Evolutionary conservation across 2,113 vertebrate species (phyloP).

Genomic region (Rissa tridactyla): DNA sequence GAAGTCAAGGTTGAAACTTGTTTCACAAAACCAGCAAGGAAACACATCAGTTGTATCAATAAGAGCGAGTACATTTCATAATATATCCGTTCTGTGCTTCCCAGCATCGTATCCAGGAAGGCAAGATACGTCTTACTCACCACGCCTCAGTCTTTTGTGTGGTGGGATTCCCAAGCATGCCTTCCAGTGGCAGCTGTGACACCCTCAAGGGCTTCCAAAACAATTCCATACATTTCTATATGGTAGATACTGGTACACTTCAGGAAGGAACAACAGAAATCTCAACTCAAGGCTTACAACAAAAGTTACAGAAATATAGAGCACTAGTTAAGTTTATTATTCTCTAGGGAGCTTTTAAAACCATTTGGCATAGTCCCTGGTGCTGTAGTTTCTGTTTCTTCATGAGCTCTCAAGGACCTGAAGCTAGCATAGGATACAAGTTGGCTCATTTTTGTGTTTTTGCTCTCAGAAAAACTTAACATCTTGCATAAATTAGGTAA

Average conservation of each 20-base stretch:
- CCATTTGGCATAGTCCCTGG: not conserved
- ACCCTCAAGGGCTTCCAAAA: not conserved
- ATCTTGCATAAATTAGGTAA: not conserved
- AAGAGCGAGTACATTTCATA: not conserved
- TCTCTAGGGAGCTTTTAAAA: not conserved
- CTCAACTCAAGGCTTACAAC: not conserved
- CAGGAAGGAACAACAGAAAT: not conserved
- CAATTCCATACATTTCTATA: not conserved
- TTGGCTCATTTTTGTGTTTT: not conserved
- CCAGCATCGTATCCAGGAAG: not conserved
- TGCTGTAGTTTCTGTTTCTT: not conserved
- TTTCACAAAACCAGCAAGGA: not conserved
- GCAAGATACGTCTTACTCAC: not conserved
- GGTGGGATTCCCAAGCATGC: not conserved
- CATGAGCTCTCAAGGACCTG: not conserved
- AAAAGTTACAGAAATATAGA: not conserved
- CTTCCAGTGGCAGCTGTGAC: not conserved
- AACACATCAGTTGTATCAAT: not conserved
- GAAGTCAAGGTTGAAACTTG: conserved; percentile 20
- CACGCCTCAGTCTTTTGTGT: not conserved
- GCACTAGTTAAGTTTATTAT: not conserved
- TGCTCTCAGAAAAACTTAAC: not conserved
- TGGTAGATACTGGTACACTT: not conserved
- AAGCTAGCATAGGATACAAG: not conserved
- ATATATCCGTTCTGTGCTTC: not conserved